phyloP scores from a whole-genome alignment of 2,113 vertebrate species.

The Heteronetta atricapilla region DNA sequence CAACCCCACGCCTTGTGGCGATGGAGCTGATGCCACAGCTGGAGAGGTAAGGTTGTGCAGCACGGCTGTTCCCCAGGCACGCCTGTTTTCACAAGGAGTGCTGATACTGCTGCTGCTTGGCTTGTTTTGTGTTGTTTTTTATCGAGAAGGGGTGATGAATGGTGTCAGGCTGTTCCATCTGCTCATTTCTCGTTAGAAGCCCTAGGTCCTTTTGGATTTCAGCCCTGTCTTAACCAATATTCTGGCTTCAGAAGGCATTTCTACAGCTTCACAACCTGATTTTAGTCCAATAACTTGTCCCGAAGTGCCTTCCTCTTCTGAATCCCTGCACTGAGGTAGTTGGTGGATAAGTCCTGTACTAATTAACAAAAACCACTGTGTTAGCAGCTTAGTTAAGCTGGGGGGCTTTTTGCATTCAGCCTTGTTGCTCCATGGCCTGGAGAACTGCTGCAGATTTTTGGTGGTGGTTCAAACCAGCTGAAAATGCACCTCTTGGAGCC shows the following conservation, averaged over 20 bases:
- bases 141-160: not conserved
- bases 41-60: too few species aligned
- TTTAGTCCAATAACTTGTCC: not conserved
- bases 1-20: not conserved
- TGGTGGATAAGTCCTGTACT: not conserved
- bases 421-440: not conserved
- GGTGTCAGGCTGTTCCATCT: not conserved
- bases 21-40: too few species aligned
- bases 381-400: not conserved
- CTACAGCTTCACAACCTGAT: not conserved
- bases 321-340: not conserved
- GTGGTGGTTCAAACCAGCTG: not conserved
- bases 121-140: not conserved
- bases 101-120: not conserved
- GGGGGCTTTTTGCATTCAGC: not conserved
- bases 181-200: not conserved
- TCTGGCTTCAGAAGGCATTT: not conserved
- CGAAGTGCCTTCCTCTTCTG: not conserved
- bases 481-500: fast-evolving
- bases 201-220: not conserved
- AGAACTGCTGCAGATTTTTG: not conserved
- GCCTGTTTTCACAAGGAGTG: not conserved
- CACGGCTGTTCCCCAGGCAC: not conserved
- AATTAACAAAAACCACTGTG: not conserved
- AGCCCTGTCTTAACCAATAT: not conserved